These are phyloP conservation scores for Myotis findleyi DNA, from an alignment of 2,797 vertebrate species.

Conservation along the genomic window DNA sequence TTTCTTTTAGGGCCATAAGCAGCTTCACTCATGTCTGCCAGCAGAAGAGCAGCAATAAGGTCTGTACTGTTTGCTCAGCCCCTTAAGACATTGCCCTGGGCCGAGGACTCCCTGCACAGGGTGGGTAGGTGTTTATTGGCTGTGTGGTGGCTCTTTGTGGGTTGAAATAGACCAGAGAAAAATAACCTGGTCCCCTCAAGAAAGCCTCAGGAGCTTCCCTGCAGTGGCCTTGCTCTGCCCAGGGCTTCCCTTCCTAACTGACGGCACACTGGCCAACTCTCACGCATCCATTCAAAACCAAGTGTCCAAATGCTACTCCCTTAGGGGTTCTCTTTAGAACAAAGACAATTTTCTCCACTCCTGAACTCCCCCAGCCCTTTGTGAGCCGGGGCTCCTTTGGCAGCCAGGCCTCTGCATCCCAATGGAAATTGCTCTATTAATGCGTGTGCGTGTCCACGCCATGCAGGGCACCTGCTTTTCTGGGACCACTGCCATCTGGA, in stretches of 20 bases:
- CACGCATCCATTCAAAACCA: not conserved
- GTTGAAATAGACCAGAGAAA: too few species aligned
- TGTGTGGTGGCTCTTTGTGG: not conserved
- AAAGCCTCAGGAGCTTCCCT: not conserved
- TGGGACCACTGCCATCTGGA: slow-evolving; percentile 75
- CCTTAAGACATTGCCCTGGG: not conserved
- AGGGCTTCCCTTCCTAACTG: not conserved
- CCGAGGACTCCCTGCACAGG: rapidly evolving
- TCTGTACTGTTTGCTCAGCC: not conserved
- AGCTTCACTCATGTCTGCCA: not conserved
- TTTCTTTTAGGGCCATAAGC: rapidly evolving
- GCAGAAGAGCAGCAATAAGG: not conserved
- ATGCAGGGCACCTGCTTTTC: slow-evolving; percentile 69
- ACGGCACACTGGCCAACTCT: rapidly evolving
- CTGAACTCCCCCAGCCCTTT: not conserved
- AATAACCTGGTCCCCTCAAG: not conserved
- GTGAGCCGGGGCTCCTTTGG: not conserved
- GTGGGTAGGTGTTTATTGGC: not conserved
- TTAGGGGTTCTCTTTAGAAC: not conserved
- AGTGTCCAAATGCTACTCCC: rapidly evolving
- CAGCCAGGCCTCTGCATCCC: not conserved
- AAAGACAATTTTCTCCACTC: not conserved
- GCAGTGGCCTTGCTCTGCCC: not conserved
- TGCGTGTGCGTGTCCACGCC: not conserved
- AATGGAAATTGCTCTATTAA: not conserved